Conservation (phyloP, 1,140 invertebrate species). For the Micrasema longulum region DNA sequence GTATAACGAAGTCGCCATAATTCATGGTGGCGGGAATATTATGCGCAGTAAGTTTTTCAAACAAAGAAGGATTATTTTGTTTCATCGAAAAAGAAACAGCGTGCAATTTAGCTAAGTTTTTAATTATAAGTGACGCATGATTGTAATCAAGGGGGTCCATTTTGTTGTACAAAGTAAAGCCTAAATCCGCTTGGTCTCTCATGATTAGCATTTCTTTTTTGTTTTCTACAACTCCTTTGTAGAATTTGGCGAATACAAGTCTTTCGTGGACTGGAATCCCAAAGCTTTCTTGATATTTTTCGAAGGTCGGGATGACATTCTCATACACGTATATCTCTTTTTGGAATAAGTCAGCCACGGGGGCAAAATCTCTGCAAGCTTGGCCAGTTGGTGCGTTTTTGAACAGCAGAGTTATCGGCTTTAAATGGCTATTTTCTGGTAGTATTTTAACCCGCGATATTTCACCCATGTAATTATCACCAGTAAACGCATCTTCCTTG, state of each 20-base stretch:
- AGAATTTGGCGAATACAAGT: conserved; percentile 17
- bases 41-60: not conserved
- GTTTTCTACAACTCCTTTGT: conserved; percentile 57
- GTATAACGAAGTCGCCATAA: not conserved
- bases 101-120: conserved; percentile 69
- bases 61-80: conserved; percentile 3
- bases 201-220: conserved; percentile 61
- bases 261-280: not conserved
- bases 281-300: not conserved
- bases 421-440: not conserved
- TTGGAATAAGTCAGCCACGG: not conserved
- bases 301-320: not conserved
- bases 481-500: conserved; percentile 13
- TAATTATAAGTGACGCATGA: conserved; percentile 64
- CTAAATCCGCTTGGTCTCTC: conserved; percentile 66
- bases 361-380: not conserved
- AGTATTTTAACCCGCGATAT: conserved; percentile 11
- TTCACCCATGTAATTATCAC: conserved; percentile 16
- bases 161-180: conserved; percentile 68
- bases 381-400: not conserved
- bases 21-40: conserved; percentile 3
- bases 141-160: conserved; percentile 64
- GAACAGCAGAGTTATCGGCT: conserved; percentile 18
- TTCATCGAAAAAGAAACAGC: conserved; percentile 57
- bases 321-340: conserved; percentile 5